Base-by-base conservation (phyloP, 2,797 vertebrate species). In the Sebastiscus tertius region DNA sequence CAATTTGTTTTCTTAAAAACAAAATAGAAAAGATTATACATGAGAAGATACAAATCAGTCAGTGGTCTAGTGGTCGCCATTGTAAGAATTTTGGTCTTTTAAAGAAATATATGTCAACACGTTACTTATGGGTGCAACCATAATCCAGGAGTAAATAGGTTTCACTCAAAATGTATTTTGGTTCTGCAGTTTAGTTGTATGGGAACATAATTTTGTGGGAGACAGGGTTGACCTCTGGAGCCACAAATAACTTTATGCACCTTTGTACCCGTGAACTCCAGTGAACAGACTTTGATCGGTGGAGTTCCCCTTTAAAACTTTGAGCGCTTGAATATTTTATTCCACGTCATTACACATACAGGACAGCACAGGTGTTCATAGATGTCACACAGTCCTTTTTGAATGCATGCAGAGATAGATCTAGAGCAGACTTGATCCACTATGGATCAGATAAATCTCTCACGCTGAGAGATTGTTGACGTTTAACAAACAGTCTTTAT, bases 361-460 rank as follows among this genome's bases (percentile, higher is more conserved):
- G 18, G 14, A 55, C 0, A 71, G n/a, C 76, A 42, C 31, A 34
- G 22, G 62, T 18, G n/a, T 7, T 24, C 27, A 59, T 27, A 16
- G 11, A 58, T 46, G 31, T 29, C 26, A 33, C 62, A 74, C 42
- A 16, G 69, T 24, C 52, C 58, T 2, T 59, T 58, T 27, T 59
- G 4, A 69, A 74, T 72, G 29, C 20, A 72, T 29, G 42, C 20
- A 31, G 14, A 62, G 1, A 54, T 72, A 49, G 36, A 54, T 56
- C 18, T 9, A 39, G 26, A 71, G 56, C 67, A 71, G 33, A 65
- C 20, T 10, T 69, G 36, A 77, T 75, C 76, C 52, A 70, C 31
- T 64, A 76, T 46, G 22, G 46, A 72, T 12, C 16, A 8, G 29
- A 75, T 83, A 13, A 60, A 88, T 81, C 26, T 75, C 73, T 88